Evolutionary conservation across 2,888 invertebrate species (phyloP), one percentile per base, ranked within the genome.

Genomic region (Agrotis puta): DNA sequence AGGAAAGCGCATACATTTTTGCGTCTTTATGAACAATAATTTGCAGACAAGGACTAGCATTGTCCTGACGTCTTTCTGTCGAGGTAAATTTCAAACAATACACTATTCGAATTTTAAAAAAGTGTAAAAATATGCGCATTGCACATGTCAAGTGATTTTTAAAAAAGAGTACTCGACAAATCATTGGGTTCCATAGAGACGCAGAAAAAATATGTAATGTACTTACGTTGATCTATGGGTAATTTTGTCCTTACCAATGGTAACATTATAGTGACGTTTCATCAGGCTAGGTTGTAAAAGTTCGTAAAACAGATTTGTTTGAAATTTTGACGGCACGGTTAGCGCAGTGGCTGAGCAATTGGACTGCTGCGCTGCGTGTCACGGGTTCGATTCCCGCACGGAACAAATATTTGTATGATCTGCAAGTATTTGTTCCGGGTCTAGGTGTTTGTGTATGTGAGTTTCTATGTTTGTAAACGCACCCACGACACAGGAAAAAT

Each of bases 61-160:
- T 78, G 69, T 74, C 69, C 63, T 68, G 73, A 53, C 27, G 51
- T 78, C 43, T 43, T 22, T 48, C 54, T 57, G 53, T 9, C 18
- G 57, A 71, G 43, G 71, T 75, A 64, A 77, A 85, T 79, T 53
- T 58, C 48, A 63, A 77, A 85, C 81, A 79, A 83, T 77, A 72
- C 53, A 59, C 72, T 50, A 67, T 58, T 76, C 64, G 20, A 56
- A 64, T 79, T 81, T 64, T 61, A 70, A 48, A 70, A 74, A 65
- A 39, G 11, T 24, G 51, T 58, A 65, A 64, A 66, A 73, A 64
- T 33, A 47, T 68, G 59, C n/a, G 65, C 43, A 65, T 56, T 68
- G 59, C n/a, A 68, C 43, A 65, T 56, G 51, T 47, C 59, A 64
- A 62, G 39, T 39, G 24, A 59, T 65, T 72, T 70, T 62, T 43